Conservation (phyloP, 1,140 invertebrate genomes). For the Metaphire vulgaris region DNA sequence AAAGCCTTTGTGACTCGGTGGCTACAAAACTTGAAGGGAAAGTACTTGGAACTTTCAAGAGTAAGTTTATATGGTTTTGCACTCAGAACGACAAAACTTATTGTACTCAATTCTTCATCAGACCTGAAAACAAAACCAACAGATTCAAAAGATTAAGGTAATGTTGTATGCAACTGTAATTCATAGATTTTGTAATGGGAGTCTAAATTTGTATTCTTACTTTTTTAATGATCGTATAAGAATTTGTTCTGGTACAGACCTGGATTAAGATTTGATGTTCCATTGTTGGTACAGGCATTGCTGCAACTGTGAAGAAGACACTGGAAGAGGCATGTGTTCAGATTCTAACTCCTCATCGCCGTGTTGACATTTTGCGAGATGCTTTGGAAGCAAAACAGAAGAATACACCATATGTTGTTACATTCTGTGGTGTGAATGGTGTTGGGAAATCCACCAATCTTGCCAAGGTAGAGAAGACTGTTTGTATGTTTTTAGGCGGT, state of each 20-base stretch:
- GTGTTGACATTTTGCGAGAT: constrained; percentile 94
- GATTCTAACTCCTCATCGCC: constrained; percentile 85
- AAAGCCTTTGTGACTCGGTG: constrained; percentile 91
- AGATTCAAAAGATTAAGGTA: too few species aligned
- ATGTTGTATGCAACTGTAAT: too few species aligned
- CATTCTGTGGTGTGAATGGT: constrained; percentile 99
- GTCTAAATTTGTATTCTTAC: too few species aligned
- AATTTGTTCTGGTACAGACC: too few species aligned
- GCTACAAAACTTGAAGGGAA: constrained; percentile 86
- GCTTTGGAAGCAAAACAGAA: constrained; percentile 77
- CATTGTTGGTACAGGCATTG: constrained; percentile 62
- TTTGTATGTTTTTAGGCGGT: too few species aligned
- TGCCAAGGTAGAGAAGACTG: constrained; percentile 68
- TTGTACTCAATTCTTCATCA: too few species aligned
- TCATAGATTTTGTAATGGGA: too few species aligned
- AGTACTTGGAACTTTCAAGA: constrained; percentile 83
- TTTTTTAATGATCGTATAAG: too few species aligned
- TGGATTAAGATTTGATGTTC: too few species aligned
- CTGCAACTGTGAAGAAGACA: constrained; percentile 67
- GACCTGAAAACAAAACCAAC: too few species aligned
- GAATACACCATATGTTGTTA: constrained; percentile 82
- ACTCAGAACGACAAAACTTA: too few species aligned
- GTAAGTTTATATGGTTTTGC: constrained; percentile 41
- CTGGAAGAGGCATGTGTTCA: constrained; percentile 64
- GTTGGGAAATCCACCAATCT: constrained; percentile 99